Conservation (phyloP, 2,888 invertebrate species). For the Scotopteryx bipunctaria region DNA sequence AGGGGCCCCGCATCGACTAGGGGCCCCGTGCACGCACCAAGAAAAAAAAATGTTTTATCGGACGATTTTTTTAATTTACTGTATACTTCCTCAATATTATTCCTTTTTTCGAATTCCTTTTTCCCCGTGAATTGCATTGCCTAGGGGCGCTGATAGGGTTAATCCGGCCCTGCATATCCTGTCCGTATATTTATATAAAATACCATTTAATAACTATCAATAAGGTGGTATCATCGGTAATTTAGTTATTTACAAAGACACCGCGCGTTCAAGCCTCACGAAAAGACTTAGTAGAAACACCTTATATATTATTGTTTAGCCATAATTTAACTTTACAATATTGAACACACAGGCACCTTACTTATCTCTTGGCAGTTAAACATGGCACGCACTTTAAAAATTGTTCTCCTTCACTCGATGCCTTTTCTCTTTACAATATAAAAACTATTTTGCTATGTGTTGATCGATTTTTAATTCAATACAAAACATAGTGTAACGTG, state of each 20-base stretch:
- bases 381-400: conserved; percentile 67
- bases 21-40: no score
- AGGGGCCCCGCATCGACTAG: no score
- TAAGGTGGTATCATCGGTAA: neutral
- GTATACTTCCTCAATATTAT: no score
- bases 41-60: no score
- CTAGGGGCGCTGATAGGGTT: no score
- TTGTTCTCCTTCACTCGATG: conserved; percentile 44
- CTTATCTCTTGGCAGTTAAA: conserved; percentile 69
- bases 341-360: conserved; percentile 81
- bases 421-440: conserved; percentile 35
- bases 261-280: conserved; percentile 17
- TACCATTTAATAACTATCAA: neutral
- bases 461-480: conserved; percentile 38
- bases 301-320: conserved; percentile 50
- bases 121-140: no score
- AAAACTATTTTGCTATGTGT: conserved; percentile 26
- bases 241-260: neutral
- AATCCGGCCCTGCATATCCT: no score
- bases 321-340: conserved; percentile 56
- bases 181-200: neutral
- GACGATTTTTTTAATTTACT: no score
- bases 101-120: no score
- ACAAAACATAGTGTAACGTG: conserved; percentile 40
- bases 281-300: conserved; percentile 13